Evolutionary conservation across 1,140 invertebrate genomes (phyloP).

Genomic region (Drosophila ananassae): DNA sequence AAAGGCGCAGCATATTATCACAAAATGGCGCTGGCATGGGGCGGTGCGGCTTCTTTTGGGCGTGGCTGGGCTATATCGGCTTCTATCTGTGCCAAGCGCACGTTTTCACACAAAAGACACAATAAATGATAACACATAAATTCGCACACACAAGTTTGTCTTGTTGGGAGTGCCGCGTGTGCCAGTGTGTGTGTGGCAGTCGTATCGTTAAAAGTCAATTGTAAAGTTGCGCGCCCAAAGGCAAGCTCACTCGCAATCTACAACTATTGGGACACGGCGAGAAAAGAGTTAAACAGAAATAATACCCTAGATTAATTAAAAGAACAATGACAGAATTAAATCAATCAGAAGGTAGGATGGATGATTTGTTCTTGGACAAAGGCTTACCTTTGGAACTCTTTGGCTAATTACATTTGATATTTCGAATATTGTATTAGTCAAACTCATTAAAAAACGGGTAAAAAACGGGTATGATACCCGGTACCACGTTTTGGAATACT

Average conservation of each 20-base stretch:
- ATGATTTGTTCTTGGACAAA: too few relatives aligned
- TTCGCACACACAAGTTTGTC: slow-evolving; percentile 54
- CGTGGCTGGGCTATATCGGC: slow-evolving; percentile 50
- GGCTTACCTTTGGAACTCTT: too few relatives aligned
- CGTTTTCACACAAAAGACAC: slow-evolving; percentile 75
- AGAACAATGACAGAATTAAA: too few relatives aligned
- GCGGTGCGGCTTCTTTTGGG: slow-evolving; percentile 41
- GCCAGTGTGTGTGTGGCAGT: slow-evolving; percentile 18
- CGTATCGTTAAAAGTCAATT: slow-evolving; percentile 80
- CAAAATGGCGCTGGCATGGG: slow-evolving; percentile 64
- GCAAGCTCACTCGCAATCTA: slow-evolving; percentile 35
- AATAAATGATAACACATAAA: slow-evolving; percentile 84
- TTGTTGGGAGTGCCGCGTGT: slow-evolving; percentile 6
- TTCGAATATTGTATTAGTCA: too few relatives aligned
- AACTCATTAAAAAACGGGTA: too few relatives aligned
- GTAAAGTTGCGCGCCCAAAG: slow-evolving; percentile 77
- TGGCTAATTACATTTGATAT: too few relatives aligned
- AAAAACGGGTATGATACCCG: too few relatives aligned
- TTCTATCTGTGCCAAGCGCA: slow-evolving; percentile 49
- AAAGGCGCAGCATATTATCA: slow-evolving; percentile 79
- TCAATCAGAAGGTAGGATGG: too few relatives aligned
- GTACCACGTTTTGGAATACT: too few relatives aligned
- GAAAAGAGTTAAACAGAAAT: slow-evolving; percentile 1
- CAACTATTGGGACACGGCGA: slow-evolving; percentile 56
- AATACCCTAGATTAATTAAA: not conserved